phyloP scores from a whole-genome alignment of 2,113 vertebrate genomes.

The Muntiacus muntjak region DNA sequence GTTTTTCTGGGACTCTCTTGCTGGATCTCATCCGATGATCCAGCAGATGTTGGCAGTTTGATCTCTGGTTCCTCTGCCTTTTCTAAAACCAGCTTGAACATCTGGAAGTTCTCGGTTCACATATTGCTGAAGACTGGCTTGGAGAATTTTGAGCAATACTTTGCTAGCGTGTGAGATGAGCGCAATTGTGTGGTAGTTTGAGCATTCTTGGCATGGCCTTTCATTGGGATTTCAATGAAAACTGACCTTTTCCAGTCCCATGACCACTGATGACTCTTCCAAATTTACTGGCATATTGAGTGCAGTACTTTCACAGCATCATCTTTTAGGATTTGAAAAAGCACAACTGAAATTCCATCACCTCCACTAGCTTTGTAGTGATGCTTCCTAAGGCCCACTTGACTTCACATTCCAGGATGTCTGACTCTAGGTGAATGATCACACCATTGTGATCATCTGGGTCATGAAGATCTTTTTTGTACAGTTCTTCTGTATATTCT shows the following conservation, averaged over 20 bases:
- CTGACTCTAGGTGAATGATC: neutral
- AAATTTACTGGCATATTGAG: neutral
- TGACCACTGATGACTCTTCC: neutral
- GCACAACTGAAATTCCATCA: neutral
- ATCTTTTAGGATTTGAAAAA: neutral
- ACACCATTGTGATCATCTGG: neutral
- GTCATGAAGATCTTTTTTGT: neutral
- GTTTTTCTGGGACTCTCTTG: neutral
- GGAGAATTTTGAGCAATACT: neutral
- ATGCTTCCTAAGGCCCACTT: neutral
- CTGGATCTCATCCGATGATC: neutral
- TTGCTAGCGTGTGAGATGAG: neutral
- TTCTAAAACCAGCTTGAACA: neutral
- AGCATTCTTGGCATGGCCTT: neutral
- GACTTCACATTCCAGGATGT: neutral
- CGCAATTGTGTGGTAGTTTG: neutral
- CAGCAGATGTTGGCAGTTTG: neutral
- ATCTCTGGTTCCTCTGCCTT: neutral
- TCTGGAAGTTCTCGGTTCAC: neutral
- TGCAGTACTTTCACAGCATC: neutral
- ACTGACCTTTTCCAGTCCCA: neutral
- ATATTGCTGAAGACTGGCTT: neutral
- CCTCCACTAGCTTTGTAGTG: neutral
- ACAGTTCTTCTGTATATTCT: neutral
- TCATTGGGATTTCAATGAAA: neutral